phyloP scores from a whole-genome alignment of 92 coral and sea anemone species.

The Heteractis magnifica region DNA sequence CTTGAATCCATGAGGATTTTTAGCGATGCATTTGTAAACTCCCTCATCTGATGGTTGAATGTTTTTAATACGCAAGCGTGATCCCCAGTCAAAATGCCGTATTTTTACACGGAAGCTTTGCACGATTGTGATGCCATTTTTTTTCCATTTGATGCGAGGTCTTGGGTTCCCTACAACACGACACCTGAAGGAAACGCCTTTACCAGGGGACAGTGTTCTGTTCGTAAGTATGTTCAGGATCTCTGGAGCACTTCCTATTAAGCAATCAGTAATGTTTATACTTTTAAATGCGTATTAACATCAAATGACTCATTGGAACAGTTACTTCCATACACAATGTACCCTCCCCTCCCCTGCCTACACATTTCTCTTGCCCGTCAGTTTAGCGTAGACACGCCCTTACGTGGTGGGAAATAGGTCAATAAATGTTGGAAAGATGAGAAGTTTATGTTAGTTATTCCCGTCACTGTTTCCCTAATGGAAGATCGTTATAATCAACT shows the following conservation, averaged over 20 bases:
- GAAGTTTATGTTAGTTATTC: background rate
- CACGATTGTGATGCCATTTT: conserved; percentile 56
- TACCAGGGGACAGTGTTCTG: conserved; percentile 61
- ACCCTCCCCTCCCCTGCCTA: too few species aligned
- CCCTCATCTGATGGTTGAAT: conserved; percentile 63
- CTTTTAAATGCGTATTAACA: too few species aligned
- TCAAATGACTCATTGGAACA: too few species aligned
- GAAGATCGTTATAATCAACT: too few species aligned
- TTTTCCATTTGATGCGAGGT: conserved; percentile 85
- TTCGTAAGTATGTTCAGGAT: conserved; percentile 46
- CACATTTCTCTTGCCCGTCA: too few species aligned
- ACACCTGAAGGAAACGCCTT: conserved; percentile 65
- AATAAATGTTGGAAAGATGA: too few species aligned
- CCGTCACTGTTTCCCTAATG: background rate
- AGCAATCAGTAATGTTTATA: background rate
- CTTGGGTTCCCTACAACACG: conserved; percentile 68
- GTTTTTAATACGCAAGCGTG: conserved; percentile 69
- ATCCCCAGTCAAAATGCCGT: conserved; percentile 41
- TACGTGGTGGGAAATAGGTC: too few species aligned
- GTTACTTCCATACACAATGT: too few species aligned
- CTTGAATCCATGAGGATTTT: conserved; percentile 48
- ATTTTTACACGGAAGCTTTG: conserved; percentile 42
- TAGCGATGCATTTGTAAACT: conserved; percentile 75
- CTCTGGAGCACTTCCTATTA: conserved; percentile 25
- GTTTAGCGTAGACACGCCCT: too few species aligned